Conservation (phyloP, 2,797 vertebrate species). For the Argya squamiceps region DNA sequence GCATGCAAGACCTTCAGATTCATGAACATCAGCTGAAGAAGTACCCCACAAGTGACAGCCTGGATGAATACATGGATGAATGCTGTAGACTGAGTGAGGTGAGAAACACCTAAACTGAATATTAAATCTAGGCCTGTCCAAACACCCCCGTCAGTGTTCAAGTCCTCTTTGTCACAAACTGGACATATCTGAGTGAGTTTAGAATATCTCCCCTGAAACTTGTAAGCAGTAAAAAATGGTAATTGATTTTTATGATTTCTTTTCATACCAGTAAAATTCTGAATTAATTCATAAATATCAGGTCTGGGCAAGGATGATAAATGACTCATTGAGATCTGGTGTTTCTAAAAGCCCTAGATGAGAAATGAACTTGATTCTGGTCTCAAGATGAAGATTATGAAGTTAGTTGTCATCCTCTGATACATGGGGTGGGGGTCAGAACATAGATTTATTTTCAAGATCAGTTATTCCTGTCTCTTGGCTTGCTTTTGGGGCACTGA, state of each 20-base stretch:
- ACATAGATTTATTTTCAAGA: background rate
- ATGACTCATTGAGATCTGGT: background rate
- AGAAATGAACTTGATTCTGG: background rate
- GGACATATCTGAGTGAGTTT: background rate
- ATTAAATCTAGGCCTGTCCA: background rate
- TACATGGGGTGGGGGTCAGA: background rate
- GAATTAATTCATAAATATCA: background rate
- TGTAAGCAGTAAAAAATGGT: background rate
- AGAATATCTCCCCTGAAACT: background rate
- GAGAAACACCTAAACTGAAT: conserved; percentile 29
- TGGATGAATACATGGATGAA: conserved; percentile 89
- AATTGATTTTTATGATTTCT: background rate
- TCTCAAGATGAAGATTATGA: background rate
- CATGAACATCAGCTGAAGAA: conserved; percentile 72
- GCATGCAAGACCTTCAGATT: conserved; percentile 49
- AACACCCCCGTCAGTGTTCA: background rate
- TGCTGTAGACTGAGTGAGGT: conserved; percentile 90
- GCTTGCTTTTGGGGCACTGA: background rate
- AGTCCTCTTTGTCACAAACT: background rate
- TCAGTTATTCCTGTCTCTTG: background rate
- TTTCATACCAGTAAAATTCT: background rate
- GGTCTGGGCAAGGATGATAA: background rate
- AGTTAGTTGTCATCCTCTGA: background rate
- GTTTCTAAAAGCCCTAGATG: background rate
- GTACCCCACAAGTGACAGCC: conserved; percentile 80